These are phyloP conservation scores for Adrianichthys oophorus DNA, from an alignment of 2,797 vertebrate genomes.

Conservation along the genomic window DNA sequence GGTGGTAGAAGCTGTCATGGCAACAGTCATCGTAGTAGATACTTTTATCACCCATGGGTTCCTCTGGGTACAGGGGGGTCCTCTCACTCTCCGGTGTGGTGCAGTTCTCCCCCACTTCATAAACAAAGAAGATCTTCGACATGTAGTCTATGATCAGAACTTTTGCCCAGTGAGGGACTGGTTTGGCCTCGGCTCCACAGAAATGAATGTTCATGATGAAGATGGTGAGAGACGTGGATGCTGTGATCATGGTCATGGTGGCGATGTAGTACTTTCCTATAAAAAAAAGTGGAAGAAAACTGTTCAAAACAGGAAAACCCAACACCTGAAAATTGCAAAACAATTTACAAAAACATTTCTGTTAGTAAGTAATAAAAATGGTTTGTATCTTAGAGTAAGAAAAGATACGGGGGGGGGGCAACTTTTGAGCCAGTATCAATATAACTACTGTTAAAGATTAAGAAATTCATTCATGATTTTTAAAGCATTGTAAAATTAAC, in stretches of 20 bases:
- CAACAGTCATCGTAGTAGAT: conserved; percentile 36
- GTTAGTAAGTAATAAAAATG: too few species aligned
- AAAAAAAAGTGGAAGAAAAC: neutral
- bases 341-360: too few species aligned
- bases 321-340: too few species aligned
- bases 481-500: too few species aligned
- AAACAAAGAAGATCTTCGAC: conserved; percentile 95
- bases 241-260: conserved; percentile 98
- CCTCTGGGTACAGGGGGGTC: conserved; percentile 72
- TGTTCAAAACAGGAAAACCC: too few species aligned
- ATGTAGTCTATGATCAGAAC: conserved; percentile 95
- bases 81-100: conserved; percentile 74
- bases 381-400: too few species aligned
- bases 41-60: conserved; percentile 55
- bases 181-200: conserved; percentile 93
- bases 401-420: too few species aligned
- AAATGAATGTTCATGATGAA: conserved; percentile 99
- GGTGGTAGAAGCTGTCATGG: conserved; percentile 28
- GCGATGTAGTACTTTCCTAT: conserved; percentile 97
- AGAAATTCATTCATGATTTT: too few species aligned
- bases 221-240: conserved; percentile 94
- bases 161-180: conserved; percentile 93
- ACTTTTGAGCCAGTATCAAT: too few species aligned
- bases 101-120: conserved; percentile 96
- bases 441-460: too few species aligned